Evolutionary conservation across 2,888 invertebrate genomes (phyloP).

Genomic region (Mechanitis mazaeus): DNA sequence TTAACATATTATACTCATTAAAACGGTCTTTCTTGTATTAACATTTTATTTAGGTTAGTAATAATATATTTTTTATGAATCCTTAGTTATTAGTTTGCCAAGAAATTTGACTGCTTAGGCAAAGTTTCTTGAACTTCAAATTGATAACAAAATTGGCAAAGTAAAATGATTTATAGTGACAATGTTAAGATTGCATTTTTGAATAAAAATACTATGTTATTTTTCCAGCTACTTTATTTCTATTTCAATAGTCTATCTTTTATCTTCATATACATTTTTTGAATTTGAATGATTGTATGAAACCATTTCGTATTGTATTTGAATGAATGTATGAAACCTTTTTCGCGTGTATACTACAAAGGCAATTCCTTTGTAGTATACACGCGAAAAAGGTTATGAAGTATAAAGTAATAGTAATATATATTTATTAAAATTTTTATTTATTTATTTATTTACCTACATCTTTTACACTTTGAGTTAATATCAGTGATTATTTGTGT

Average conservation of each 20-base stretch:
- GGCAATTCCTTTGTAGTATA: no score
- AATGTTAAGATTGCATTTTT: constrained; percentile 9
- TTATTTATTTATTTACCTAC: no score
- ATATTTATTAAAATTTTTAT: no score
- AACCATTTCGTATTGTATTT: no score
- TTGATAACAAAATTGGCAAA: constrained; percentile 20
- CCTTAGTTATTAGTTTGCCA: not conserved
- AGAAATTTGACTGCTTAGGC: not conserved
- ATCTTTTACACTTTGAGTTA: no score
- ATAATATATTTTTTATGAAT: constrained; percentile 2
- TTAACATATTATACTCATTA: constrained; percentile 15
- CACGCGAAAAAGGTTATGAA: no score
- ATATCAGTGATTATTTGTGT: no score
- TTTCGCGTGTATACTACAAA: no score
- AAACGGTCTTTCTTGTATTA: constrained; percentile 8
- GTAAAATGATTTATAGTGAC: constrained; percentile 12
- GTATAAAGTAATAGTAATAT: no score
- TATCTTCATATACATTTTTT: not conserved
- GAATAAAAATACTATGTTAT: not conserved
- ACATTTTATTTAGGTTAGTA: constrained; percentile 5
- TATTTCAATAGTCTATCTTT: not conserved
- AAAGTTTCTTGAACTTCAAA: constrained; percentile 10
- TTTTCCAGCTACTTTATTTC: not conserved
- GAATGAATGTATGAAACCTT: no score
- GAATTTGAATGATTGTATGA: not conserved